These are phyloP conservation scores for Sylvilagus floridanus DNA, from an alignment of 2,797 vertebrate species.

Conservation along the genomic window DNA sequence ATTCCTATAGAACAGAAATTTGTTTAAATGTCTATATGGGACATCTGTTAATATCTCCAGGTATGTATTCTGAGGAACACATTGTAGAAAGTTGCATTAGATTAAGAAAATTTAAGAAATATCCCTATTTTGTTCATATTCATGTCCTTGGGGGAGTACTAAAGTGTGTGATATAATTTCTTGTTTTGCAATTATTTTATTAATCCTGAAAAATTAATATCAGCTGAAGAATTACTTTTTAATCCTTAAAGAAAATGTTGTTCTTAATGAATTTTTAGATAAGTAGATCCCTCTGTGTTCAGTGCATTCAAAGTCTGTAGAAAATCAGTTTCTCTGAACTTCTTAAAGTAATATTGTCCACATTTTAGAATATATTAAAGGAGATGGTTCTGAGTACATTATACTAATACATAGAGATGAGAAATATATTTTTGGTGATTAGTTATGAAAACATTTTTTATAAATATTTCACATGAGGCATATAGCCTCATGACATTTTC, in stretches of 20 bases:
- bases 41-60: slow-evolving; percentile 44
- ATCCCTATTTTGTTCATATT: slow-evolving; percentile 22
- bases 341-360: slow-evolving; percentile 3
- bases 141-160: slow-evolving; percentile 27
- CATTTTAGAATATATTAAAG: slow-evolving; percentile 51
- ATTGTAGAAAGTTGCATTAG: slow-evolving; percentile 23
- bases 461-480: background rate
- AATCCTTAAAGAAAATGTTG: background rate
- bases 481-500: background rate
- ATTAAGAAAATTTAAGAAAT: slow-evolving; percentile 24
- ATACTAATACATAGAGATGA: slow-evolving; percentile 29
- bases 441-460: slow-evolving; percentile 22
- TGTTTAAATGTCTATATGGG: slow-evolving; percentile 24
- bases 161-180: slow-evolving; percentile 42
- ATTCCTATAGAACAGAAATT: slow-evolving; percentile 56
- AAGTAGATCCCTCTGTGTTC: slow-evolving; percentile 14
- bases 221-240: slow-evolving; percentile 44
- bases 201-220: slow-evolving; percentile 56
- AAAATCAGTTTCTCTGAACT: slow-evolving; percentile 36
- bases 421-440: slow-evolving; percentile 31
- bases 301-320: background rate
- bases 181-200: slow-evolving; percentile 43
- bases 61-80: slow-evolving; percentile 38
- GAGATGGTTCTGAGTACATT: slow-evolving; percentile 22
- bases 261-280: slow-evolving; percentile 35